Base-by-base conservation (phyloP, 2,888 invertebrate species). In the Drosophila koepferae region DNA sequence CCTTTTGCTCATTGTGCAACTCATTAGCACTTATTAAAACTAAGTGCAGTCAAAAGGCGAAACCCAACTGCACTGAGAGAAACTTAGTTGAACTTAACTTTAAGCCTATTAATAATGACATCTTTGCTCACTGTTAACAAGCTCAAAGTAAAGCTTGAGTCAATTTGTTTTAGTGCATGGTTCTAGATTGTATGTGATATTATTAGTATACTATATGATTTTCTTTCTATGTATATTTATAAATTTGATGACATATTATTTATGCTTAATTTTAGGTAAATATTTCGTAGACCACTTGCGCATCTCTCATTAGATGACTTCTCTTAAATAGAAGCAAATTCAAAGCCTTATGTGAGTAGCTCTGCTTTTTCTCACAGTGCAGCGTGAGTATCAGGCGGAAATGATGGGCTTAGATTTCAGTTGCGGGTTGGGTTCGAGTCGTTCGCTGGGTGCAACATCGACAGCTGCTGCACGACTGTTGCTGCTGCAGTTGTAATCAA, bases 1-100 rank as follows among this genome's bases (percentile, higher is more conserved):
- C 31, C 18, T 18, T 64, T 68, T 46, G 63, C 65, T 61, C 66
- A 78, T 81, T 82, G 79, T 76, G 82, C 82, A 91, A 91, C 91
- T 91, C 91, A 91, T 91, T 91, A 91, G 88, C 91, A 91, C 91
- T 91, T 91, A 90, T 91, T 91, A 91, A 91, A 90, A 76, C 79
- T 79, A 88, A 91, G 82, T 85, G 90, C 84, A 72, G 74, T 59
- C 64, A 60, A 61, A 61, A 73, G 65, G 60, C 65, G 53, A 5
- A 53, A 2, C 40, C 48, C 12, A 28, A 16, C 18, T 56, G 55
- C 78, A 43, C 60, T 59, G n/a, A 10, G 31, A 49, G 31, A 67
- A 63, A 55, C 31, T 8, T 0, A 12, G 18, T 8, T 8, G 16
- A 16, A 40, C 38, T 6, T 14, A 6, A 14, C 16, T 40, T 14